Percentiles rank a stretch among this genome's conserved stretches.
Evolutionary conservation across 2,113 vertebrate species (phyloP).

Genomic region (Pseudorasbora parva): DNA sequence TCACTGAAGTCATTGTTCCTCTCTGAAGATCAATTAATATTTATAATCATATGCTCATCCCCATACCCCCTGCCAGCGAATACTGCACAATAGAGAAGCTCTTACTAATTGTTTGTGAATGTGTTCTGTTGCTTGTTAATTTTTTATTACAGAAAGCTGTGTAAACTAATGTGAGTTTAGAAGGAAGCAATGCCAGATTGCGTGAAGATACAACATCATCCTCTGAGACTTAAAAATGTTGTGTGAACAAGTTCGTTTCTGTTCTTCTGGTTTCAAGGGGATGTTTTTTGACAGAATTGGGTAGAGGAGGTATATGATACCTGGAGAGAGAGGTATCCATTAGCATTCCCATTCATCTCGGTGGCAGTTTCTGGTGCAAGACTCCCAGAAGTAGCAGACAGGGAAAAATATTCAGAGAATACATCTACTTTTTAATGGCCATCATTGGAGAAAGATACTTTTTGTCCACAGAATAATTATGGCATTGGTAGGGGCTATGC

Average conservation of each 20-base stretch:
- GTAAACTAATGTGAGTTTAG: not conserved
- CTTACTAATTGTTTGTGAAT: slow-evolving; percentile 28
- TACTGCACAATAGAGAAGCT: slow-evolving; percentile 21
- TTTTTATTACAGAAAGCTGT: slow-evolving; percentile 24
- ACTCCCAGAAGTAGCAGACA: not conserved
- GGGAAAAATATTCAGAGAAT: not conserved
- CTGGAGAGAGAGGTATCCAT: not conserved
- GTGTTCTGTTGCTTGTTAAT: slow-evolving; percentile 14
- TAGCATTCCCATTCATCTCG: slow-evolving; percentile 10
- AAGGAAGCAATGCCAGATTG: slow-evolving; percentile 1
- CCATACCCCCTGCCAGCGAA: not conserved
- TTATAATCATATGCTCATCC: slow-evolving; percentile 23
- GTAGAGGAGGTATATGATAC: not conserved
- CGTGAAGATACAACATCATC: not conserved
- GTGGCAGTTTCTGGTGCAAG: not conserved
- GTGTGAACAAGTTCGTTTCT: not conserved
- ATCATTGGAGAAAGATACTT: not conserved
- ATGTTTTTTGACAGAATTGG: slow-evolving; percentile 20
- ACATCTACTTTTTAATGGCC: not conserved
- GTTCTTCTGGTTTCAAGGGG: not conserved
- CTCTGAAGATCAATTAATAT: slow-evolving; percentile 26
- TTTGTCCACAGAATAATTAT: not conserved
- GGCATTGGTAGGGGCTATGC: not conserved
- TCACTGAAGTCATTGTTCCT: not conserved
- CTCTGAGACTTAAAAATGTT: not conserved